phyloP scores from a whole-genome alignment of 2,113 vertebrate species.

The Dicrurus megarhynchus region DNA sequence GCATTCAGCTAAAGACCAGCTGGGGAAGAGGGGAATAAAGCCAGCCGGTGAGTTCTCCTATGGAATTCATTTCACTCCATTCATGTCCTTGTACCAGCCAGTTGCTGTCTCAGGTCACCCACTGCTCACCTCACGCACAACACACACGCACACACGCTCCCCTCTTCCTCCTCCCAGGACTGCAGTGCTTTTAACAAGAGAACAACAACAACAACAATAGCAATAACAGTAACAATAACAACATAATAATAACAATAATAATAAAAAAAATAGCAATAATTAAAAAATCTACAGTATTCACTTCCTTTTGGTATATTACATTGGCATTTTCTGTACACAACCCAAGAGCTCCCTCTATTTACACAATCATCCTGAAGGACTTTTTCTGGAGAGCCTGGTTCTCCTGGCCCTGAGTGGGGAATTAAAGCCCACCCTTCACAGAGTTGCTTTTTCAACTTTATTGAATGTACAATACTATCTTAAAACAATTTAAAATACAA shows the following conservation, averaged over 20 bases:
- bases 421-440: constrained; percentile 21
- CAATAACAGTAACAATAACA: neutral
- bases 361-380: constrained; percentile 66
- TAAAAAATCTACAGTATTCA: constrained; percentile 81
- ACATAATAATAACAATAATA: neutral
- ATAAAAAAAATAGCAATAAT: constrained; percentile 80
- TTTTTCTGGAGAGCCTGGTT: neutral
- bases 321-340: constrained; percentile 77
- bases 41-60: constrained; percentile 49
- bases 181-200: constrained; percentile 74
- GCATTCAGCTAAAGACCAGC: constrained; percentile 34
- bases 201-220: constrained; percentile 6
- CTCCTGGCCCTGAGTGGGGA: constrained; percentile 53
- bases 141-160: constrained; percentile 30
- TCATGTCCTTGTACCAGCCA: neutral
- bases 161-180: constrained; percentile 59
- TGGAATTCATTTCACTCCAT: constrained; percentile 26
- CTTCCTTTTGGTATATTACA: constrained; percentile 79
- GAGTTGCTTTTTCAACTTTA: neutral
- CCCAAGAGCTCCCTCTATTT: constrained; percentile 69
- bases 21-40: constrained; percentile 28
- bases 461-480: neutral
- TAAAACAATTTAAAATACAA: neutral
- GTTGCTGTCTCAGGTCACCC: neutral
- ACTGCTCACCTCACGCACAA: neutral